These are phyloP conservation scores for Monopterus albus DNA, from an alignment of 2,113 vertebrate genomes.

Conservation along the genomic window DNA sequence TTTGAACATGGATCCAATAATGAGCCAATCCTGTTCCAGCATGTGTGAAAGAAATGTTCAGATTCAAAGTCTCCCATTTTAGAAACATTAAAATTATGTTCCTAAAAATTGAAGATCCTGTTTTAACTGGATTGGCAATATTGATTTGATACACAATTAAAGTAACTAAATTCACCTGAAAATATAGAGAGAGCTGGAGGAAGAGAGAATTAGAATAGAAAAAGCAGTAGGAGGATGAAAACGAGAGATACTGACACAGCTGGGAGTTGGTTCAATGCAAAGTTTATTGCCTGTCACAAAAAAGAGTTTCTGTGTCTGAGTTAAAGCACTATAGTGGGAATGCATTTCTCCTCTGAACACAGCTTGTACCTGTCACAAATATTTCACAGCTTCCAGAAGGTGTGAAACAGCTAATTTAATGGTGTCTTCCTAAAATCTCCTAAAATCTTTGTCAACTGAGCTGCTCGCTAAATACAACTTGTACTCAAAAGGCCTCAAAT, in stretches of 20 bases:
- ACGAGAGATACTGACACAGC: neutral
- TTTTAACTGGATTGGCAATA: neutral
- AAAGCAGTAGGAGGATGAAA: neutral
- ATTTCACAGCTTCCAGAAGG: conserved; percentile 16
- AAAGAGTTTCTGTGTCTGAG: conserved; percentile 16
- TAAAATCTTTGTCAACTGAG: neutral
- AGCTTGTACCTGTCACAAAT: neutral
- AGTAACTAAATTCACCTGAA: neutral
- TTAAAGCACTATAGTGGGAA: neutral
- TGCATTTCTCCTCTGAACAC: conserved; percentile 7
- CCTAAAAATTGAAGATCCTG: neutral
- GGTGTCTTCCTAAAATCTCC: too few species aligned
- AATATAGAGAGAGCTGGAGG: neutral
- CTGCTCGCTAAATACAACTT: neutral
- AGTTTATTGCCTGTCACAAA: conserved; percentile 19
- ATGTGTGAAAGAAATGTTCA: neutral
- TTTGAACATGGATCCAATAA: conserved; percentile 24
- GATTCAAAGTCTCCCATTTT: neutral
- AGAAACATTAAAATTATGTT: conserved; percentile 8
- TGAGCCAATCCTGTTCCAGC: conserved; percentile 2
- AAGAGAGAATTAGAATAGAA: too few species aligned
- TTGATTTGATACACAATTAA: neutral
- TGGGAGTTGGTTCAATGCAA: conserved; percentile 10
- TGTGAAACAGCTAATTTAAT: conserved; percentile 6
- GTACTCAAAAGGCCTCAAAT: neutral